phyloP scores from a whole-genome alignment of 2,888 invertebrate species.

The Drosophila conformis region DNA sequence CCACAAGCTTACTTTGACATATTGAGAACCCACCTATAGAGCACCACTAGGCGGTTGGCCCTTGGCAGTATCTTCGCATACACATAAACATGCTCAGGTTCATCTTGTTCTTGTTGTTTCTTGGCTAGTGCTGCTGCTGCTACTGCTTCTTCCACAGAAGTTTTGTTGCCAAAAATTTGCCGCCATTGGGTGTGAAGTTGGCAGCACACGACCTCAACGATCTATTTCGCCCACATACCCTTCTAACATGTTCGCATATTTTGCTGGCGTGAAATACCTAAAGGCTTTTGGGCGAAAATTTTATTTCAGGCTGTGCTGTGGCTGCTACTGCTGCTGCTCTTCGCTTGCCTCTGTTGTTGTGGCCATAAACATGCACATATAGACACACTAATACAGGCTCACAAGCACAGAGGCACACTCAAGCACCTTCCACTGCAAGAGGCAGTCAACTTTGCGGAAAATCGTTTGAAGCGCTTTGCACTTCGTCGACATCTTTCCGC shows the following conservation, averaged over 20 bases:
- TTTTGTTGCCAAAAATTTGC: slow-evolving; percentile 80
- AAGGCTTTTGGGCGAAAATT: slow-evolving; percentile 73
- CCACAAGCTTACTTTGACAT: slow-evolving; percentile 13
- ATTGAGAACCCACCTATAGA: slow-evolving; percentile 25
- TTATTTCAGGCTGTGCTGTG: slow-evolving; percentile 69
- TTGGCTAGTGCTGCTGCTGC: slow-evolving; percentile 34
- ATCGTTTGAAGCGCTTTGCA: slow-evolving; percentile 80
- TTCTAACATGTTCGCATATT: slow-evolving; percentile 70
- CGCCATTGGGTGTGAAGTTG: slow-evolving; percentile 81
- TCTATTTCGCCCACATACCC: slow-evolving; percentile 40
- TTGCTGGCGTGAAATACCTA: slow-evolving; percentile 78
- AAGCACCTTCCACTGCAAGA: slow-evolving; percentile 77
- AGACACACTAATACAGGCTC: slow-evolving; percentile 39
- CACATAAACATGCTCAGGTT: slow-evolving; percentile 32
- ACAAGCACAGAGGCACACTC: slow-evolving; percentile 54
- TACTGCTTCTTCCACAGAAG: slow-evolving; percentile 49
- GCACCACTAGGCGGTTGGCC: slow-evolving; percentile 28
- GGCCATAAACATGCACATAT: slow-evolving; percentile 67
- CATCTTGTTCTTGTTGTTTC: slow-evolving; percentile 29
- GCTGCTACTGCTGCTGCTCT: slow-evolving; percentile 20
- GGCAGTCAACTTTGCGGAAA: slow-evolving; percentile 80
- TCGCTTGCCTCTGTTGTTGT: slow-evolving; percentile 59
- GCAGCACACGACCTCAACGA: slow-evolving; percentile 53
- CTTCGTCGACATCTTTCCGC: slow-evolving; percentile 76
- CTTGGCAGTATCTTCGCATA: slow-evolving; percentile 18